These are phyloP conservation scores for Falco novaeseelandiae DNA, from an alignment of 2,797 vertebrate genomes.

Conservation along the genomic window DNA sequence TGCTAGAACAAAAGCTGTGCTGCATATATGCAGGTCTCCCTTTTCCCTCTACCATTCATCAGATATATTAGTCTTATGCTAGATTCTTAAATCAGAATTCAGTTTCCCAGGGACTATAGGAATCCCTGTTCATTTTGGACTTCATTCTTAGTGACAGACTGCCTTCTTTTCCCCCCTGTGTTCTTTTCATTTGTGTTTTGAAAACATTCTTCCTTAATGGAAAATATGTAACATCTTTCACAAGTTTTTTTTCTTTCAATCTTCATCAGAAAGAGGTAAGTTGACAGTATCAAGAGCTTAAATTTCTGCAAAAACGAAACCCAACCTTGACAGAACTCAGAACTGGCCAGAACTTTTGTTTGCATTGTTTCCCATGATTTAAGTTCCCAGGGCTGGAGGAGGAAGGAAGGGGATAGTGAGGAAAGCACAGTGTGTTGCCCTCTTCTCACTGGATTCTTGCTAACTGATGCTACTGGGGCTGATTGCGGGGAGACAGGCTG, in stretches of 20 bases:
- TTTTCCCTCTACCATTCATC: not conserved
- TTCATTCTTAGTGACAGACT: not conserved
- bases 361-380: not conserved
- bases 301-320: not conserved
- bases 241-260: not conserved
- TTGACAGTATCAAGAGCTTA: not conserved
- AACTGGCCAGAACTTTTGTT: not conserved
- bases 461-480: not conserved
- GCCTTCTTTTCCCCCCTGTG: not conserved
- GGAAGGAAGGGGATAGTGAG: not conserved
- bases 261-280: not conserved
- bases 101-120: not conserved
- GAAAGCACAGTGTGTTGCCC: not conserved
- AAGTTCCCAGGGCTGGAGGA: not conserved
- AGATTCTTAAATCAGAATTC: not conserved
- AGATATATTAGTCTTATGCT: not conserved
- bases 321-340: not conserved
- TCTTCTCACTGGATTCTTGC: not conserved
- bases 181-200: not conserved
- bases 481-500: not conserved
- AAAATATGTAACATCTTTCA: not conserved
- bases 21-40: not conserved
- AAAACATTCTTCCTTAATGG: not conserved
- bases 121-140: not conserved
- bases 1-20: not conserved